Percentiles rank a stretch among this genome's conserved stretches.
These are phyloP conservation scores for Chelon auratus DNA, from an alignment of 2,797 vertebrate species.

Conservation along the genomic window DNA sequence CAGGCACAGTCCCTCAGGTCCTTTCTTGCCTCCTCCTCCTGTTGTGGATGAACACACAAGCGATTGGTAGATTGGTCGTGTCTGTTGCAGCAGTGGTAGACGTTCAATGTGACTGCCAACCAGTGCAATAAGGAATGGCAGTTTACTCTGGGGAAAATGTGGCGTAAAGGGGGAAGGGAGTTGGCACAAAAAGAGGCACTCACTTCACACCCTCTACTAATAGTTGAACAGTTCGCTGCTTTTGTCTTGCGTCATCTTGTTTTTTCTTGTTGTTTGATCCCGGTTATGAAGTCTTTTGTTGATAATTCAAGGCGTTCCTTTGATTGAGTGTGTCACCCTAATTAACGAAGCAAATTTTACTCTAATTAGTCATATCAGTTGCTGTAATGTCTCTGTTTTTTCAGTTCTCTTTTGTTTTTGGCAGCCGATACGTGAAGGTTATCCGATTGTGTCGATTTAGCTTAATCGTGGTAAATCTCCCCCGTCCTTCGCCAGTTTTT, in stretches of 20 bases:
- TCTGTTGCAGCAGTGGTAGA: slow-evolving; percentile 77
- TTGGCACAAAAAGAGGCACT: slow-evolving; percentile 70
- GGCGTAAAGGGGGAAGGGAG: slow-evolving; percentile 55
- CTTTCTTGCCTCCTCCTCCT: slow-evolving; percentile 63
- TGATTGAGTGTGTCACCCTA: slow-evolving; percentile 67
- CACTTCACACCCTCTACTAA: slow-evolving; percentile 66
- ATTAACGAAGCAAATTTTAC: slow-evolving; percentile 81
- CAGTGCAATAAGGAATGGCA: slow-evolving; percentile 69
- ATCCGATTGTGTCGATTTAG: slow-evolving; percentile 57
- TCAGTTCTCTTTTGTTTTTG: slow-evolving; percentile 78
- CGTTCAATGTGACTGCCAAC: slow-evolving; percentile 73
- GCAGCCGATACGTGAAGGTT: slow-evolving; percentile 62
- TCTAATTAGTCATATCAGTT: slow-evolving; percentile 80
- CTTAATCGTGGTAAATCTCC: slow-evolving; percentile 59
- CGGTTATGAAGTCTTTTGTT: slow-evolving; percentile 63
- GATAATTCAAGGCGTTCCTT: slow-evolving; percentile 63
- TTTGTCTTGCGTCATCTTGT: slow-evolving; percentile 71
- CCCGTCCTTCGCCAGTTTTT: slow-evolving; percentile 78
- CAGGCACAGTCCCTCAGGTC: slow-evolving; percentile 83
- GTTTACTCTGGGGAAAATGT: slow-evolving; percentile 69
- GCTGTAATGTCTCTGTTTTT: slow-evolving; percentile 71
- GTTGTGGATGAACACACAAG: slow-evolving; percentile 55
- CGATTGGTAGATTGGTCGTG: slow-evolving; percentile 84
- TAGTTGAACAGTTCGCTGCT: slow-evolving; percentile 66
- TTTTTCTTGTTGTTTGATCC: slow-evolving; percentile 68